Evolutionary conservation across 2,113 vertebrate genomes (phyloP), one percentile per base, ranked within the genome.

Genomic region (Pachypanchax playfairii): DNA sequence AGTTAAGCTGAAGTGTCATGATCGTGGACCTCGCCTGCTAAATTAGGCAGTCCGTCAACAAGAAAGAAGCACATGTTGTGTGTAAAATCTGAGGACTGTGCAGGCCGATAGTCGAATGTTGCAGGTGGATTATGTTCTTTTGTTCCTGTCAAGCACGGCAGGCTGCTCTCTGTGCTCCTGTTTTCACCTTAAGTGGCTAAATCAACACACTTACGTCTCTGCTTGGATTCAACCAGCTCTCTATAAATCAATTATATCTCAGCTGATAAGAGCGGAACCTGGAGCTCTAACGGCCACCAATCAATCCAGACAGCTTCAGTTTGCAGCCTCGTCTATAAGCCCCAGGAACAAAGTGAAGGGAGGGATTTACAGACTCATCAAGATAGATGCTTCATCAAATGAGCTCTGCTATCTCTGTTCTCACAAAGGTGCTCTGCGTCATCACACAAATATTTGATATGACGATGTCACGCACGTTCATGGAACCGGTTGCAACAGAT

Each of bases 201-300:
- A 80, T 82, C 70, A 68, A 63, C 47, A 14, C 83, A 77, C 78
- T 84, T 66, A 33, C 69, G 70, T 76, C 73, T 72, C 71, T 53
- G 59, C 63, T 71, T 67, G 74, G 68, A 79, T 86, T 83, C 82
- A 85, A 73, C 70, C 79, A 86, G 87, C 60, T 22, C 78, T 70
- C 53, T 71, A 67, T 85, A 87, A 88, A 88, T 87, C 82, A 85
- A 86, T 91, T 88, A 89, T 61, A 82, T 80, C 84, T 65, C 70
- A 55, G 70, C 52, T 75, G 85, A 90, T 85, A 85, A 86, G 69
- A 80, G 83, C 65, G 69, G 61, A 65, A 80, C 72, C 78, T 79
- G 72, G 60, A 73, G 62, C 62, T 38, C 52, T 29, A 60, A 72
- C 63, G 70, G 73, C 58, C 59, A 29, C 44, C 67, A 69, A 85